Evolutionary conservation across 2,113 vertebrate species (phyloP).

Genomic region (Solenodon paradoxus): DNA sequence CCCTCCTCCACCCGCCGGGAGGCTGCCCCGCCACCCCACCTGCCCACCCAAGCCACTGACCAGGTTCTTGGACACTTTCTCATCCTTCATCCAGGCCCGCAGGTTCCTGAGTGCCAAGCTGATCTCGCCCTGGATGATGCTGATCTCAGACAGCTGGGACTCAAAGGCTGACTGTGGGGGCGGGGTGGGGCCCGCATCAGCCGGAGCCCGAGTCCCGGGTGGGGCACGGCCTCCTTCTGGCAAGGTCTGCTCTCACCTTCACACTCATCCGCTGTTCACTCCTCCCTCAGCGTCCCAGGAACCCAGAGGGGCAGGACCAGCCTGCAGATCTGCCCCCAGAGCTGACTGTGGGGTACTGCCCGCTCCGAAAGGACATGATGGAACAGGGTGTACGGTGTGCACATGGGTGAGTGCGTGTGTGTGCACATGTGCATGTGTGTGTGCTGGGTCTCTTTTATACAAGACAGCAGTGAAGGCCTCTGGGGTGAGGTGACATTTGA

Average conservation of each 20-base stretch:
- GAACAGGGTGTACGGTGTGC: not conserved
- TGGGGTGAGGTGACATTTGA: not conserved
- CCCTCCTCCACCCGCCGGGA: not conserved
- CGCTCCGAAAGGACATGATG: rapidly evolving
- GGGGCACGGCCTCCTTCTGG: not conserved
- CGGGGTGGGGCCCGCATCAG: rapidly evolving
- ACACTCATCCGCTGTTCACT: not conserved
- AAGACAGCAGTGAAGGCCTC: not conserved
- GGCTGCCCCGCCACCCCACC: not conserved
- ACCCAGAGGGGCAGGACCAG: rapidly evolving
- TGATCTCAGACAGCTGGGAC: conserved; percentile 85
- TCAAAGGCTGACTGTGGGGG: conserved; percentile 90
- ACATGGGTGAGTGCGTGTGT: not conserved
- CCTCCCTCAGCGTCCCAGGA: rapidly evolving
- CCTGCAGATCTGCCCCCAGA: not conserved
- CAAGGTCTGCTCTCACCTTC: not conserved
- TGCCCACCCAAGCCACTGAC: conserved; percentile 48
- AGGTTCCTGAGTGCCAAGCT: conserved; percentile 85
- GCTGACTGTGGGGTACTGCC: rapidly evolving
- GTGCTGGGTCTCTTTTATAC: not conserved
- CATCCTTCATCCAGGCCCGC: conserved; percentile 87
- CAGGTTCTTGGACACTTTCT: conserved; percentile 85
- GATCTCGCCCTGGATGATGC: conserved; percentile 85
- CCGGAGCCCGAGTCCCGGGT: not conserved
- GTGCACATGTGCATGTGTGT: rapidly evolving